Evolutionary conservation across 2,113 vertebrate species (phyloP).

Genomic region (Eptatretus burgeri): DNA sequence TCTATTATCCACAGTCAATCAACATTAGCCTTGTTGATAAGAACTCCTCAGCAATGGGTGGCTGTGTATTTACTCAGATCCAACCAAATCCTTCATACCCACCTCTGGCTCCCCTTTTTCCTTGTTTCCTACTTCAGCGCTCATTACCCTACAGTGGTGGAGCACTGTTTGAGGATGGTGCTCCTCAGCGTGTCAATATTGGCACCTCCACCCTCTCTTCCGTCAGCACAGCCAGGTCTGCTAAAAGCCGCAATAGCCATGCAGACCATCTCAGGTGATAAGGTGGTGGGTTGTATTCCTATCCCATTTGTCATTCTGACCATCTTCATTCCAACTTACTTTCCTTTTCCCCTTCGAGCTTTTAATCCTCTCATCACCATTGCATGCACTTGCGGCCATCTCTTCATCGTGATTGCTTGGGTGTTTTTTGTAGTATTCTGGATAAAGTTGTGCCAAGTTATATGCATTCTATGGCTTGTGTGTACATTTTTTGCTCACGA

Average conservation of each 20-base stretch:
- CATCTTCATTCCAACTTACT: no score
- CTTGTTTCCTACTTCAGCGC: slow-evolving; percentile 21
- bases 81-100: neutral
- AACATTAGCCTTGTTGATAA: neutral
- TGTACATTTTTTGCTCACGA: no score
- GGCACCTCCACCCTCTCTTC: slow-evolving; percentile 85
- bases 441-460: no score
- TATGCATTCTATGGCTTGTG: no score
- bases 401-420: no score
- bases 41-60: slow-evolving; percentile 9
- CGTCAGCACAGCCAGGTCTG: slow-evolving; percentile 73
- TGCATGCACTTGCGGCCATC: no score
- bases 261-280: slow-evolving; percentile 8
- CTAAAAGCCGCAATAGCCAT: slow-evolving; percentile 57
- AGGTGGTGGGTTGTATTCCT: no score
- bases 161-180: slow-evolving; percentile 72
- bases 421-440: no score
- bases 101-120: neutral
- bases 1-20: neutral
- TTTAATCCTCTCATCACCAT: no score
- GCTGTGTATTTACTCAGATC: no score
- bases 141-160: slow-evolving; percentile 65
- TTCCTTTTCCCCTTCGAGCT: no score
- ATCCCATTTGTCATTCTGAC: no score
- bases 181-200: slow-evolving; percentile 80